Evolutionary conservation across 2,797 vertebrate genomes (phyloP), one percentile per base, ranked within the genome.

Genomic region (Holocentrus rufus): DNA sequence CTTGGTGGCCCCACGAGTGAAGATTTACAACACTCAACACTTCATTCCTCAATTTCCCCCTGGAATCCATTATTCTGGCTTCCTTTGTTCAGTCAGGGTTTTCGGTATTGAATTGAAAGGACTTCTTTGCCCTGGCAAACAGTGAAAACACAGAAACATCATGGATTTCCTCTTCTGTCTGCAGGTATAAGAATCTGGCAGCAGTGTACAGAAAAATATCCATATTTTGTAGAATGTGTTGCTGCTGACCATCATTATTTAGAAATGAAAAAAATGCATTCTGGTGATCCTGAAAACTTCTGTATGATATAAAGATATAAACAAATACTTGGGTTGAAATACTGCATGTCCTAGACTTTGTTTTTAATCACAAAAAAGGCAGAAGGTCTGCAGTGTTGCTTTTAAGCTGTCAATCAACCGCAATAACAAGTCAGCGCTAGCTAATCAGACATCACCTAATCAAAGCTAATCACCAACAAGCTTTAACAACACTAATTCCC

Each of bases 1-100:
- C 72, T 75, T 23, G 57, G 84, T 87, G 86, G 85, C 80, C 77
- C 75, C 79, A 22, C 53, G 74, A 55, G 76, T 57, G 66, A 83
- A 89, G 87, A 91, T 87, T 87, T 88, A 80, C 80, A 80, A 70
- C 86, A 79, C 71, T 74, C 83, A 81, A 83, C 73, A 46, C 77
- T 76, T 75, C 77, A 82, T 86, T 88, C 77, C 80, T 82, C 84
- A 39, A 17, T 70, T 73, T 84, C 91, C 87, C 90, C 59, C 67
- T 69, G 85, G 90, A 89, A 88, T 90, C 87, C 83, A 92, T 91
- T 91, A 88, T 83, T 82, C 69, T 56, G 82, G 74, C 77, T 80
- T 77, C 65, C 68, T 82, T 81, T 90, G 79, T 87, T 89, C 72
- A 79, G 82, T 81, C 86, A 87, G 85, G 77, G 85, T 75, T 86